These are phyloP conservation scores for Drosophila sproati DNA, from an alignment of 1,140 invertebrate species.

Conservation along the genomic window DNA sequence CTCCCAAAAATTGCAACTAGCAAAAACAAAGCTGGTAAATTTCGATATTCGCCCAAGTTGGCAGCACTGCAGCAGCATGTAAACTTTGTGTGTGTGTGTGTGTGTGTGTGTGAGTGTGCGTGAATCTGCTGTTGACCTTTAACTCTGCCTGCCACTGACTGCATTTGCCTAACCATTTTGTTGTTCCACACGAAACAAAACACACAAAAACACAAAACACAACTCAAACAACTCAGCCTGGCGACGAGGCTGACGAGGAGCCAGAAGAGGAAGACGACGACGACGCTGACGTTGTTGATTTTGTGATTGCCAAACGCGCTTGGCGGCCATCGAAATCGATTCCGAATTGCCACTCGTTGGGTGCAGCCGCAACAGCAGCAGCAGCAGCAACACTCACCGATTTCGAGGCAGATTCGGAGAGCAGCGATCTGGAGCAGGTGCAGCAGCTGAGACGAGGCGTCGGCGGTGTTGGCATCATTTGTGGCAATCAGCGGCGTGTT, in stretches of 20 bases:
- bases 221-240: slow-evolving; percentile 44
- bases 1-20: neutral
- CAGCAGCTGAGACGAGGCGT: slow-evolving; percentile 51
- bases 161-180: slow-evolving; percentile 43
- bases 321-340: slow-evolving; percentile 44
- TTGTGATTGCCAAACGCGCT: slow-evolving; percentile 64
- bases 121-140: slow-evolving; percentile 28
- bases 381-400: slow-evolving; percentile 67
- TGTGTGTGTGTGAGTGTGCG: slow-evolving; percentile 14
- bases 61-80: slow-evolving; percentile 56
- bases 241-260: slow-evolving; percentile 76
- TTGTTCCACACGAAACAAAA: slow-evolving; percentile 34
- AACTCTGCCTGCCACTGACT: slow-evolving; percentile 24
- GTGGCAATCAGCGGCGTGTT: slow-evolving; percentile 14
- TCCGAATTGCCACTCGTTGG: neutral
- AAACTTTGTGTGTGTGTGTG: slow-evolving; percentile 20
- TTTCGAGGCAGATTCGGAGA: slow-evolving; percentile 84
- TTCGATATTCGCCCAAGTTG: slow-evolving; percentile 40
- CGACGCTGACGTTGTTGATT: slow-evolving; percentile 63
- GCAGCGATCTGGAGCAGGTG: slow-evolving; percentile 77
- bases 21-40: neutral
- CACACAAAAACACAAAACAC: neutral
- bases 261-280: slow-evolving; percentile 58
- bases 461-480: neutral
- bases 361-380: slow-evolving; percentile 26